Conservation (phyloP, 2,797 vertebrate species). For the Gambusia yucatana region DNA sequence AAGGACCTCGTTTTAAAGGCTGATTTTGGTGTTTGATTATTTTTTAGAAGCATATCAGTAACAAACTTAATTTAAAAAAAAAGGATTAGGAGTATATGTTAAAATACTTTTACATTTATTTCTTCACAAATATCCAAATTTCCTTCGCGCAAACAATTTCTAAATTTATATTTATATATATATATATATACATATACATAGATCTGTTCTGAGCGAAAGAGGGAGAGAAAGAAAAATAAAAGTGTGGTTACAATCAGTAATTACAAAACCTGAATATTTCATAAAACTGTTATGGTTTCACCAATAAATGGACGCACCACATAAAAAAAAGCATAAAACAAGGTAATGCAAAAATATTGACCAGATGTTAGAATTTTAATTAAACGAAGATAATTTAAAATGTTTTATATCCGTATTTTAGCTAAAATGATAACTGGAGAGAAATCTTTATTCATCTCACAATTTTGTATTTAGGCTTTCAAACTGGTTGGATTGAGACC, state of each 20-base stretch:
- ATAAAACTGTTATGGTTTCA: neutral
- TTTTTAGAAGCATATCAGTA: neutral
- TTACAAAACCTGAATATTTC: neutral
- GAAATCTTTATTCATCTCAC: neutral
- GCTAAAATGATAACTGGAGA: neutral
- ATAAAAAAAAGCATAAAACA: too few relatives aligned
- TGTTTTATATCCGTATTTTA: neutral
- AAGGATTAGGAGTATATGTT: neutral
- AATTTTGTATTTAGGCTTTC: neutral
- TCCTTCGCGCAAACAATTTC: neutral
- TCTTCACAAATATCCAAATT: neutral
- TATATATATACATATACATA: neutral
- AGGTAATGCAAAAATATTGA: too few relatives aligned
- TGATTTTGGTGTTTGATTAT: neutral
- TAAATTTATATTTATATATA: too few relatives aligned
- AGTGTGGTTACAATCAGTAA: neutral
- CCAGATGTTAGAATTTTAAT: too few relatives aligned
- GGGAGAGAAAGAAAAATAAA: neutral
- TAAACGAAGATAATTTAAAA: neutral
- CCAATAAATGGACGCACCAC: neutral
- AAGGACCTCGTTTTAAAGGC: neutral
- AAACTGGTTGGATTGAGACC: neutral
- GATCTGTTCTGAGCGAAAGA: too few relatives aligned
- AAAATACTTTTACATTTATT: neutral
- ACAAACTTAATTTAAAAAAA: neutral